These are phyloP conservation scores for Machimus atricapillus DNA, from an alignment of 2,888 invertebrate species.

Conservation along the genomic window DNA sequence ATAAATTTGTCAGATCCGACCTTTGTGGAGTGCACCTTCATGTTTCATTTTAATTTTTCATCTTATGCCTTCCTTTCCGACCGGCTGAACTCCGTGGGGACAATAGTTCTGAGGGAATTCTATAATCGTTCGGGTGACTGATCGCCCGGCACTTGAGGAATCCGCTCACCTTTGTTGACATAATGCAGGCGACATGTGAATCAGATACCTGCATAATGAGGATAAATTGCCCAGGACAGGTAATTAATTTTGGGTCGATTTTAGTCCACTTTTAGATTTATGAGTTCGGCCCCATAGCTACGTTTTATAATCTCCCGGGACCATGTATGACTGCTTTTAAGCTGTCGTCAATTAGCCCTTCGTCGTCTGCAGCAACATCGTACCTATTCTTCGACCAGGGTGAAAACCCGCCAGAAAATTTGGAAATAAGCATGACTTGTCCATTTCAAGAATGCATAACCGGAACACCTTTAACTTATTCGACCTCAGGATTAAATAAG, in stretches of 20 bases:
- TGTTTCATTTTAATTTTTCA: constrained; percentile 10
- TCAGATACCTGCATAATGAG: constrained; percentile 7
- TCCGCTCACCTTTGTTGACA: not conserved
- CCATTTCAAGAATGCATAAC: not conserved
- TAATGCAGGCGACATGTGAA: constrained; percentile 9
- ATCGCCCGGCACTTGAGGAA: not conserved
- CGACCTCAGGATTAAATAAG: not conserved
- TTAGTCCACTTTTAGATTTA: not conserved
- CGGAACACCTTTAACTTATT: not conserved
- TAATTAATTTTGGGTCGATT: constrained; percentile 1
- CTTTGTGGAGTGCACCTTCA: not conserved
- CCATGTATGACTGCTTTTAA: not conserved
- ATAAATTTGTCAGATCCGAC: constrained; percentile 14
- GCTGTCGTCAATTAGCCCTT: not conserved
- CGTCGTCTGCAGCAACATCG: not conserved
- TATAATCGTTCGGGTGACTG: constrained; percentile 1
- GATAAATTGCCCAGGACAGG: not conserved
- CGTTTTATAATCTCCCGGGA: not conserved
- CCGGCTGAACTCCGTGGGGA: not conserved
- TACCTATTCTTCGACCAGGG: not conserved
- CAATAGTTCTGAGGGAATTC: not conserved
- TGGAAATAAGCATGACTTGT: not conserved
- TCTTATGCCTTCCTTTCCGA: not conserved
- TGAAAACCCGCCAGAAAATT: not conserved
- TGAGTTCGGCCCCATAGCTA: not conserved